A percentile compares a stretch with the other conserved stretches of the same genome.
Evolutionary conservation across 2,888 invertebrate genomes (phyloP).

Genomic region (Creontiades dilutus): DNA sequence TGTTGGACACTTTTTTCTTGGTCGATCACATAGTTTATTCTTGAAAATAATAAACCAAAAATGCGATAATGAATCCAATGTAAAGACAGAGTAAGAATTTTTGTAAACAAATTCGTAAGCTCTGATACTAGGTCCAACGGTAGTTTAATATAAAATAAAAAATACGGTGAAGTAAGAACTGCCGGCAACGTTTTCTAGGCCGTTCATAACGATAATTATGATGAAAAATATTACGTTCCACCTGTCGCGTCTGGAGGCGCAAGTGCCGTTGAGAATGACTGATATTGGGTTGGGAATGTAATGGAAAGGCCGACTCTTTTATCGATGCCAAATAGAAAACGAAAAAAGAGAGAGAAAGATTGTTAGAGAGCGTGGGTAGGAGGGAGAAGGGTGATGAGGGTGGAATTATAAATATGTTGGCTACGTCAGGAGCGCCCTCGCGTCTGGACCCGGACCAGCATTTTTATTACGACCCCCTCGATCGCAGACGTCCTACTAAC

Average conservation of each 20-base stretch:
- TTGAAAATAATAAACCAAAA: too few relatives aligned
- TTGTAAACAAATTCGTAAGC: too few relatives aligned
- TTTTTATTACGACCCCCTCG: constrained; percentile 38
- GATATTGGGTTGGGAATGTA: constrained; percentile 37
- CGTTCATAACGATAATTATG: constrained; percentile 15
- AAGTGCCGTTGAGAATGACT: constrained; percentile 33
- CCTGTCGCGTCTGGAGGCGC: constrained; percentile 7
- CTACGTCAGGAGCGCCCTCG: constrained; percentile 60
- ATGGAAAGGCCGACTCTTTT: background rate
- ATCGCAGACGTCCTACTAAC: too few relatives aligned
- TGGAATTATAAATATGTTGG: constrained; percentile 67
- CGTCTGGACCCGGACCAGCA: constrained; percentile 64
- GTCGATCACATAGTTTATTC: too few relatives aligned
- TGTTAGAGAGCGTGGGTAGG: background rate
- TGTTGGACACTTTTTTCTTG: too few relatives aligned
- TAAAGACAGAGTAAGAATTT: too few relatives aligned
- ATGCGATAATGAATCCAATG: too few relatives aligned
- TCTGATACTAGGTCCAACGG: too few relatives aligned
- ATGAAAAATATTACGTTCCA: background rate
- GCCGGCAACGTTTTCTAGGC: background rate
- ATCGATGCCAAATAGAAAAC: constrained; percentile 44
- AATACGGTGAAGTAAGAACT: background rate
- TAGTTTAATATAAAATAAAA: background rate
- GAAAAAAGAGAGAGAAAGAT: constrained; percentile 28
- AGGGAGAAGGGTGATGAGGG: background rate